Evolutionary conservation across 1,140 invertebrate genomes (phyloP).

Genomic region (Brachionus rotundiformis): DNA sequence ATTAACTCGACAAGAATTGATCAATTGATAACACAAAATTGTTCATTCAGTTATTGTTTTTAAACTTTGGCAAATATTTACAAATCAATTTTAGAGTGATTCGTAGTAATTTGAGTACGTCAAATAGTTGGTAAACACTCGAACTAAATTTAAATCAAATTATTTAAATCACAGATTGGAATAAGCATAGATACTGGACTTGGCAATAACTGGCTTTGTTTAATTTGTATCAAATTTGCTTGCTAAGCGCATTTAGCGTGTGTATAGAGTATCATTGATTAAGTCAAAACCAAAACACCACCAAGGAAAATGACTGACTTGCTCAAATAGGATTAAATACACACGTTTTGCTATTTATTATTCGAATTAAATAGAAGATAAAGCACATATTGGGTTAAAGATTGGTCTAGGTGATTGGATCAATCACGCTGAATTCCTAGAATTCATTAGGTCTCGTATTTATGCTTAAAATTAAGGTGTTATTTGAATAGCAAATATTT

Average conservation of each 20-base stretch:
- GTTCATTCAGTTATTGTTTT: slow-evolving; percentile 19
- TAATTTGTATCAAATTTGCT: slow-evolving; percentile 31
- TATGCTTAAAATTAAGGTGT: slow-evolving; percentile 25
- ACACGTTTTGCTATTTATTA: slow-evolving; percentile 32
- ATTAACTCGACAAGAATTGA: slow-evolving; percentile 14
- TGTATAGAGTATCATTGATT: background rate
- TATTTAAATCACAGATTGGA: slow-evolving; percentile 16
- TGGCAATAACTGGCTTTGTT: background rate
- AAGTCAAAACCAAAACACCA: slow-evolving; percentile 9
- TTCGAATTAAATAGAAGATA: slow-evolving; percentile 31
- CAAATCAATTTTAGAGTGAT: slow-evolving; percentile 7
- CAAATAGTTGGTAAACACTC: slow-evolving; percentile 10
- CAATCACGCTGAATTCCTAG: slow-evolving; percentile 11
- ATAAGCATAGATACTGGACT: background rate
- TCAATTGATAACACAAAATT: slow-evolving; percentile 20
- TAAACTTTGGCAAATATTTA: slow-evolving; percentile 19
- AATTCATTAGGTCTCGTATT: slow-evolving; percentile 9
- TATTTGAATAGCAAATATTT: slow-evolving; percentile 35
- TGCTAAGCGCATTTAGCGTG: slow-evolving; percentile 12
- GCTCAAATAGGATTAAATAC: slow-evolving; percentile 31
- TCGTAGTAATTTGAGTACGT: slow-evolving; percentile 22
- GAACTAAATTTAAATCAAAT: background rate
- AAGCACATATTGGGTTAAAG: slow-evolving; percentile 16
- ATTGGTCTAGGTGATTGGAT: slow-evolving; percentile 19
- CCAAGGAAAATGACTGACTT: background rate